Conservation (phyloP, 2,888 invertebrate species). For the Dusona sp. region DNA sequence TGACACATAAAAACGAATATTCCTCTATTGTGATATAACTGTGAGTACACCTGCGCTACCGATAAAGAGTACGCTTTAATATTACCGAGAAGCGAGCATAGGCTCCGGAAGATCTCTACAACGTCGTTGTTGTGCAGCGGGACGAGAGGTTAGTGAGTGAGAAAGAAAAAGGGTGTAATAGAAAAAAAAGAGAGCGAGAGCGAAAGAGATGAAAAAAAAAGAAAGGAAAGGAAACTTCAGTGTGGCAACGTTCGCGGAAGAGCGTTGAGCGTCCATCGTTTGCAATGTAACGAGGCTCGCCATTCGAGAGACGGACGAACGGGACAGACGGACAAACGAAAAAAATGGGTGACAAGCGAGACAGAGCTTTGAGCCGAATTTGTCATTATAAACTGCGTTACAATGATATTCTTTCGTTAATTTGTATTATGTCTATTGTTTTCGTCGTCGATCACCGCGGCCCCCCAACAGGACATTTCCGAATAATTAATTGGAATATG, state of each 20-base stretch:
- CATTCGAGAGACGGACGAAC: slow-evolving; percentile 37
- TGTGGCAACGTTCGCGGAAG: slow-evolving; percentile 20
- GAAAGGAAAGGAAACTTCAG: slow-evolving; percentile 24
- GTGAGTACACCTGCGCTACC: slow-evolving; percentile 78
- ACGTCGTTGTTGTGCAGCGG: slow-evolving; percentile 58
- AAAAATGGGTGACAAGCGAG: slow-evolving; percentile 11
- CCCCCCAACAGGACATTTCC: slow-evolving; percentile 8
- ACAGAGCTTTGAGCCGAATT: slow-evolving; percentile 21
- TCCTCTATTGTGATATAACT: slow-evolving; percentile 84
- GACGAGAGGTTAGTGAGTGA: slow-evolving; percentile 42
- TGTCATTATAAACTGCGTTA: slow-evolving; percentile 22
- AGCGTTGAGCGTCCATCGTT: slow-evolving; percentile 24
- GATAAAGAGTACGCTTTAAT: slow-evolving; percentile 56
- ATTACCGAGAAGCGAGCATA: slow-evolving; percentile 55
- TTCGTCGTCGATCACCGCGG: slow-evolving; percentile 42
- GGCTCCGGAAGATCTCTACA: slow-evolving; percentile 50
- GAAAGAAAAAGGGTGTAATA: not conserved
- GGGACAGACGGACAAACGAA: not conserved
- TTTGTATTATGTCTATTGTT: slow-evolving; percentile 14
- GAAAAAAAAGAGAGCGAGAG: slow-evolving; percentile 27
- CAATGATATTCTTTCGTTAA: slow-evolving; percentile 37
- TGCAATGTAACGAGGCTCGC: slow-evolving; percentile 34
- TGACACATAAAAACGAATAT: slow-evolving; percentile 83
- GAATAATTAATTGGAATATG: slow-evolving; percentile 71
- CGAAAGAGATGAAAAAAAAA: slow-evolving; percentile 1